Evolutionary conservation across 2,888 invertebrate genomes (phyloP).

Genomic region (Agrilus biguttatus): DNA sequence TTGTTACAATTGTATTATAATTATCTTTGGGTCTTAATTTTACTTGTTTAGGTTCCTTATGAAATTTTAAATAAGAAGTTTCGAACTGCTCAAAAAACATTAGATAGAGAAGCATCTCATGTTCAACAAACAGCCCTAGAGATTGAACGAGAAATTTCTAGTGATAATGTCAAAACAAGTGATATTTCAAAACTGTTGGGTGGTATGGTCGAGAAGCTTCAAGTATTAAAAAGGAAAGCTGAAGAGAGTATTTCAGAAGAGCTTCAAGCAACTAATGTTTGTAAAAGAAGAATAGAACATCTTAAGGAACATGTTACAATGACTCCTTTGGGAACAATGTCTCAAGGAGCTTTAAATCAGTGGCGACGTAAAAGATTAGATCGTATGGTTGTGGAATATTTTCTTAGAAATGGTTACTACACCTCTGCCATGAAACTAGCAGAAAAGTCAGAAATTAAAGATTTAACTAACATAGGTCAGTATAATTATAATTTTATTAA

Average conservation of each 20-base stretch:
- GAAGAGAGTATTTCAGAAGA: conserved; percentile 90
- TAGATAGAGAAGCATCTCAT: conserved; percentile 86
- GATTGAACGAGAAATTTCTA: conserved; percentile 59
- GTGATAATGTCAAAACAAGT: conserved; percentile 40
- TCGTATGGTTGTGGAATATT: conserved; percentile 93
- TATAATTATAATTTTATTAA: not conserved
- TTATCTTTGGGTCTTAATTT: not conserved
- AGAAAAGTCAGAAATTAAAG: conserved; percentile 62
- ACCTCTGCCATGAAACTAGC: conserved; percentile 83
- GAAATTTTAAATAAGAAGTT: conserved; percentile 96
- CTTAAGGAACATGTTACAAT: conserved; percentile 59
- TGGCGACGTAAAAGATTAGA: conserved; percentile 83
- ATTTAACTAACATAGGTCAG: conserved; percentile 81
- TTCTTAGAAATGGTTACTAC: conserved; percentile 88
- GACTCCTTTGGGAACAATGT: conserved; percentile 25
- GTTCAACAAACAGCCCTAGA: conserved; percentile 67
- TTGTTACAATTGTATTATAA: conserved; percentile 2
- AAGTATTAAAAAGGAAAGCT: conserved; percentile 84
- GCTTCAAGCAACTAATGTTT: conserved; percentile 75
- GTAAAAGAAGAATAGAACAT: conserved; percentile 86
- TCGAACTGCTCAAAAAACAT: conserved; percentile 82
- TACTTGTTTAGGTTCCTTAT: conserved; percentile 69
- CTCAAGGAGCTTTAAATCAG: conserved; percentile 48
- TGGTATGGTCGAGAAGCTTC: conserved; percentile 77
- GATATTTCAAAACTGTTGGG: conserved; percentile 72